Base-by-base conservation (phyloP, 1,140 invertebrate genomes). In the Papilio dardanus region DNA sequence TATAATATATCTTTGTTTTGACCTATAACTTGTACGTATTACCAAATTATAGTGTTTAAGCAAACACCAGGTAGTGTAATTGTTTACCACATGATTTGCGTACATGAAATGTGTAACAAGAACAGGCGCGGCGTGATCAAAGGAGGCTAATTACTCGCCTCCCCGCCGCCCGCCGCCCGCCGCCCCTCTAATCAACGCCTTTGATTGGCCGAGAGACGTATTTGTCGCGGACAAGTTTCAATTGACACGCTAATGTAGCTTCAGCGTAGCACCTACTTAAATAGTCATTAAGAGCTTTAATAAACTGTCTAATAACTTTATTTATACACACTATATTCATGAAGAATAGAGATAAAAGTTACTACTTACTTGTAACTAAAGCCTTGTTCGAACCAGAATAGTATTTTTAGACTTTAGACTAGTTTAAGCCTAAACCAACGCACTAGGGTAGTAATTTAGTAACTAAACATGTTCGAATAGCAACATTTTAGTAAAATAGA, bases 61-160 rank as follows among this genome's bases (percentile, higher is more conserved):
- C 76, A 76, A 78, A 78, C 74, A 78, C 76, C 74, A 73, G 50
- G 19, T 24, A 62, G 14, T 28, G 21, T 71, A 71, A 71, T 71
- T 71, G 69, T 71, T 71, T 50, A 30, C 69, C 69, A 76, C 76
- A 67, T 40, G 54, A 37, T 71, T 54, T 66, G 28, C 74, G 66
- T 77, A 80, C 80, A 81, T 85, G 78, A 83, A 85, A 86, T 81
- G 84, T 82, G 83, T 82, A 85, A 86, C 86, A 88, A 88, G 85
- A 86, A 87, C 85, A 79, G 78, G 80, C 82, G 81, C 74, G 75
- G 28, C 58, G 78, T 83, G 88, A 87, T 91, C 89, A 91, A 90
- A 91, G 89, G 88, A 85, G 78, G 74, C 82, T 91, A 91, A 91
- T 91, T 88, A 88, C 84, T 67, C 75, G 71, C 76, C 74, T 58